These are phyloP conservation scores for Vanacampus margaritifer DNA, from an alignment of 2,113 vertebrate genomes.

Conservation along the genomic window DNA sequence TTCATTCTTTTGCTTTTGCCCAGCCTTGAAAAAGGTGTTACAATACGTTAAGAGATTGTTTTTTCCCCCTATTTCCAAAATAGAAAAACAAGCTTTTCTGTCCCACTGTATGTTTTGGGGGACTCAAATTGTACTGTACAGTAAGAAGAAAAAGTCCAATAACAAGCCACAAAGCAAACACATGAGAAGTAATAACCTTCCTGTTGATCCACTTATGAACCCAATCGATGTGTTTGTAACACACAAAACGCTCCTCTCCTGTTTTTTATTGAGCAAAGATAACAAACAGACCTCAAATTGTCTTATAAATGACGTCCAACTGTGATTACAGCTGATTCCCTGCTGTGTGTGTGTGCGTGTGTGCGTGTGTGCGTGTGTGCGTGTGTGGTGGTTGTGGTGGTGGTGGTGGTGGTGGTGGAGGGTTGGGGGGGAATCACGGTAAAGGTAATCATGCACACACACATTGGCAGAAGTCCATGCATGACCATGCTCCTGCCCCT, in stretches of 20 bases:
- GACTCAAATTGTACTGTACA: background rate
- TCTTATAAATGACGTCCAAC: constrained; percentile 99
- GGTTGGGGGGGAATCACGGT: constrained; percentile 46
- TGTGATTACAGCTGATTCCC: constrained; percentile 96
- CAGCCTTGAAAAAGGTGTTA: too few species aligned
- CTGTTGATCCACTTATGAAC: constrained; percentile 32
- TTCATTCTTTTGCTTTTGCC: too few species aligned
- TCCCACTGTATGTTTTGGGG: background rate
- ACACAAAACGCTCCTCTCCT: constrained; percentile 56
- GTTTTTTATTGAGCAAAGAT: constrained; percentile 89
- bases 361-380: constrained; percentile 73
- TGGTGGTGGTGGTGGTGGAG: constrained; percentile 28
- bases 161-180: constrained; percentile 3
- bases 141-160: background rate
- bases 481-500: constrained; percentile 52
- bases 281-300: constrained; percentile 99
- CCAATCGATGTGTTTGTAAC: constrained; percentile 64
- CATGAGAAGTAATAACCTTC: constrained; percentile 19
- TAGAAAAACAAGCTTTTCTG: background rate
- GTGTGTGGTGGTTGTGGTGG: constrained; percentile 14
- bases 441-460: constrained; percentile 43
- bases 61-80: background rate
- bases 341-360: constrained; percentile 84
- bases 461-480: constrained; percentile 36
- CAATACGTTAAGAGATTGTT: too few species aligned